phyloP scores from a whole-genome alignment of 2,113 vertebrate genomes.

The Callorhinus ursinus region DNA sequence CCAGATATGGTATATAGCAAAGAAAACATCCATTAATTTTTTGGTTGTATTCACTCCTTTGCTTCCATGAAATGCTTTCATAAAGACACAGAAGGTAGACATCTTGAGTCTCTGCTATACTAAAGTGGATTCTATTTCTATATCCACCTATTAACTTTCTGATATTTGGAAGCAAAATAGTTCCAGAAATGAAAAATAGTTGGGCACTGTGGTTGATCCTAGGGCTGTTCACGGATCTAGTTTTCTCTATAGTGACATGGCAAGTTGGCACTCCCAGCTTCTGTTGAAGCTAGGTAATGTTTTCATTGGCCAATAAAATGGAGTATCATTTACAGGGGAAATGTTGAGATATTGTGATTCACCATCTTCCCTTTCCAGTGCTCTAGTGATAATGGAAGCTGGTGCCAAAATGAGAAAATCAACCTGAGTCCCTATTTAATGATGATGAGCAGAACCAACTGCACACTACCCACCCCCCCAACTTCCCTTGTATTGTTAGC shows the following conservation, averaged over 20 bases:
- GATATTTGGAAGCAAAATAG: not conserved
- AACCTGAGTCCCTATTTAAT: not conserved
- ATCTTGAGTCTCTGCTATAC: not conserved
- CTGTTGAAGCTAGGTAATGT: not conserved
- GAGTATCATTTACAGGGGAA: not conserved
- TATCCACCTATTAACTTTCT: not conserved
- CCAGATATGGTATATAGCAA: not conserved
- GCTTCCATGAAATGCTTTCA: not conserved
- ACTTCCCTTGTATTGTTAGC: not conserved
- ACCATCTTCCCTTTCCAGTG: not conserved
- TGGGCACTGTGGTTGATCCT: not conserved
- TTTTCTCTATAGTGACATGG: not conserved
- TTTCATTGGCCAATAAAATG: not conserved
- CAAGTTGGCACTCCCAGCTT: not conserved
- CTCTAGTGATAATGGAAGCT: not conserved
- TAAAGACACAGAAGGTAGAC: not conserved
- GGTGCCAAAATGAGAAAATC: not conserved
- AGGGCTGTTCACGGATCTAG: not conserved
- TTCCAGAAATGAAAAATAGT: not conserved
- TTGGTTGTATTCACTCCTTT: not conserved
- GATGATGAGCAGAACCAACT: not conserved
- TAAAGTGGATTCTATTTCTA: not conserved
- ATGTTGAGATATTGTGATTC: not conserved
- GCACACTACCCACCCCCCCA: fast-evolving
- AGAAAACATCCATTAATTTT: not conserved